phyloP scores from a whole-genome alignment of 2,797 vertebrate species.

The Bradypodion pumilum region DNA sequence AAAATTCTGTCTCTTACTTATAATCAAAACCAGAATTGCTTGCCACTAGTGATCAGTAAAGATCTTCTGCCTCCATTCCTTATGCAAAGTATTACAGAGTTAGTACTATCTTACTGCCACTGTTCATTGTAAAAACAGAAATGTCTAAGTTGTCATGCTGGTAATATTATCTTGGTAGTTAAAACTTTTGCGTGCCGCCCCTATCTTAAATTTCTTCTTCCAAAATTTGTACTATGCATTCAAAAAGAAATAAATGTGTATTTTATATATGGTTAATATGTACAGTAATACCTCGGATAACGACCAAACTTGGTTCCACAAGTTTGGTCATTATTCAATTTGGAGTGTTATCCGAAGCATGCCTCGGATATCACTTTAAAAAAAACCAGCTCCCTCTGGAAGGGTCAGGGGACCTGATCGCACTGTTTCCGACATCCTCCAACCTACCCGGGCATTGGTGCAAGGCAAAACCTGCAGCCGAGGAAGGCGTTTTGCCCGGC shows the following conservation, averaged over 20 bases:
- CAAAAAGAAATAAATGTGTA: not conserved
- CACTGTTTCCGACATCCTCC: too few species aligned
- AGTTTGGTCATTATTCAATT: too few species aligned
- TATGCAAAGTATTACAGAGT: not conserved
- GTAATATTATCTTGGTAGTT: not conserved
- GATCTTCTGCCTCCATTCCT: not conserved
- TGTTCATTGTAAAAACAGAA: not conserved
- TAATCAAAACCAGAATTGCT: not conserved
- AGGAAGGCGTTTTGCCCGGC: too few species aligned
- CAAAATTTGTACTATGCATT: not conserved
- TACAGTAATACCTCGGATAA: too few species aligned
- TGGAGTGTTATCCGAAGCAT: too few species aligned
- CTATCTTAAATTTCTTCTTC: not conserved
- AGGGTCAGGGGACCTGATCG: too few species aligned
- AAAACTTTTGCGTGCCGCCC: not conserved
- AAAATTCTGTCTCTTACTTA: too few species aligned
- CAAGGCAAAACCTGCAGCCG: too few species aligned
- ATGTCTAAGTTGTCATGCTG: not conserved
- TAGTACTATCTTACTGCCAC: not conserved
- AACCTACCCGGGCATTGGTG: too few species aligned
- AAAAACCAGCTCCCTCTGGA: too few species aligned
- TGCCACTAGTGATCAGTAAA: slow-evolving; percentile 25
- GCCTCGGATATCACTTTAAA: too few species aligned
- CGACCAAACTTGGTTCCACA: too few species aligned
- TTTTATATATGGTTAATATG: not conserved